Evolutionary conservation across 2,888 invertebrate genomes (phyloP).

Genomic region (Drosophila aldrichi): DNA sequence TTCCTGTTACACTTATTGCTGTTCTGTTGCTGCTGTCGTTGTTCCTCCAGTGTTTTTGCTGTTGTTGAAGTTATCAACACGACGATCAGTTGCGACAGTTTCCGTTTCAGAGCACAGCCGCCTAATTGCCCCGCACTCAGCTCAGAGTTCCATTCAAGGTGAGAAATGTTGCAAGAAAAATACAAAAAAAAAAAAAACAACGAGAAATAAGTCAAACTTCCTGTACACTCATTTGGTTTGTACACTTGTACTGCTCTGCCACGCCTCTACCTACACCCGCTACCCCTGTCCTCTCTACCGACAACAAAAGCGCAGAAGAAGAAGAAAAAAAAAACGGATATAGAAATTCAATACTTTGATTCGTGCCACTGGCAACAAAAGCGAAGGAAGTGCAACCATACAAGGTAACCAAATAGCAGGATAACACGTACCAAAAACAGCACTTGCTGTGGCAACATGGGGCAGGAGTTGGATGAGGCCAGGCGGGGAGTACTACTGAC

Average conservation of each 20-base stretch:
- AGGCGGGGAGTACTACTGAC: not conserved
- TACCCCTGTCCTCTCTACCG: not conserved
- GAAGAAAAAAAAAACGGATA: constrained; percentile 79
- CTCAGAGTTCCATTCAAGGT: constrained; percentile 59
- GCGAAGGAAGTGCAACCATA: constrained; percentile 76
- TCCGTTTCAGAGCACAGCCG: constrained; percentile 77
- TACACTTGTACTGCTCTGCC: constrained; percentile 26
- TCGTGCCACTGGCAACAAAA: constrained; percentile 79
- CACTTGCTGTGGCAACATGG: constrained; percentile 53
- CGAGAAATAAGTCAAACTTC: constrained; percentile 54
- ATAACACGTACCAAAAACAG: constrained; percentile 74
- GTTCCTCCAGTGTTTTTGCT: constrained; percentile 21
- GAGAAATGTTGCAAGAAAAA: constrained; percentile 49
- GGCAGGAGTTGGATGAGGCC: not conserved
- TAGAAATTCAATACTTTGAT: constrained; percentile 85
- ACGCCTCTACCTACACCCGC: not conserved
- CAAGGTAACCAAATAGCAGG: constrained; percentile 79
- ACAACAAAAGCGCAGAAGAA: constrained; percentile 40
- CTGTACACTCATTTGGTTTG: constrained; percentile 74
- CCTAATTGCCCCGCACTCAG: constrained; percentile 61
- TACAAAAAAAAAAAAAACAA: constrained; percentile 15
- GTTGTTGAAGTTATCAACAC: constrained; percentile 77
- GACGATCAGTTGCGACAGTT: constrained; percentile 82
- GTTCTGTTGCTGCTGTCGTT: constrained; percentile 25
- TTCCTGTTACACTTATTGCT: constrained; percentile 37